Conservation (phyloP, 2,797 vertebrate genomes). For the Vireo griseus region DNA sequence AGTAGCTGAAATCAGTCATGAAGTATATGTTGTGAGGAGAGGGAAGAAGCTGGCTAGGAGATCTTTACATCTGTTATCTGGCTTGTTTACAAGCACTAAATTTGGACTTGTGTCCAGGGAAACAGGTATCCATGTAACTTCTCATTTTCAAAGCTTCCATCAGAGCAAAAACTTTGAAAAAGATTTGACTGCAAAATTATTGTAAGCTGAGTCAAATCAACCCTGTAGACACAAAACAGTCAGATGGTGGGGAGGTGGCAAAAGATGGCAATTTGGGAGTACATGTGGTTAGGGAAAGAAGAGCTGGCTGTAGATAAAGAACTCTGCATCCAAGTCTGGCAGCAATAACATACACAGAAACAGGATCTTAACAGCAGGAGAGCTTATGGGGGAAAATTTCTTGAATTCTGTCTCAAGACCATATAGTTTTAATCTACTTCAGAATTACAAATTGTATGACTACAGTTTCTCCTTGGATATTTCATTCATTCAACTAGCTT, state of each 20-base stretch:
- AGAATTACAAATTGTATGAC: neutral
- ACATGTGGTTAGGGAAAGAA: neutral
- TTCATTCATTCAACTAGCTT: neutral
- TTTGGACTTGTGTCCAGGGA: neutral
- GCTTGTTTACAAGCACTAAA: neutral
- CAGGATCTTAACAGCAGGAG: neutral
- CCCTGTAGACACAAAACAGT: neutral
- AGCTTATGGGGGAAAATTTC: neutral
- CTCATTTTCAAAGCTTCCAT: neutral
- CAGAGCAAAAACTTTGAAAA: neutral
- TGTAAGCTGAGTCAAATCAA: neutral
- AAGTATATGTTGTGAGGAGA: neutral
- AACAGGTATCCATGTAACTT: neutral
- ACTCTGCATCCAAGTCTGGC: neutral
- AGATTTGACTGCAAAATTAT: neutral
- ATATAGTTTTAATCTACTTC: neutral
- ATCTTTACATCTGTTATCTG: neutral
- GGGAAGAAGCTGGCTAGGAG: neutral
- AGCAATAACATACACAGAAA: neutral
- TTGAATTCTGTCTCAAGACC: neutral
- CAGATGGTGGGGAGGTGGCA: slow-evolving; percentile 23
- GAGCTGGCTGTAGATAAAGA: neutral
- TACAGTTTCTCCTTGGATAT: neutral
- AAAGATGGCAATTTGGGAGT: neutral
- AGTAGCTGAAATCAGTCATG: neutral